Evolutionary conservation across 2,888 invertebrate species (phyloP), one percentile per base, ranked within the genome.

Genomic region (Caenorhabditis panamensis): DNA sequence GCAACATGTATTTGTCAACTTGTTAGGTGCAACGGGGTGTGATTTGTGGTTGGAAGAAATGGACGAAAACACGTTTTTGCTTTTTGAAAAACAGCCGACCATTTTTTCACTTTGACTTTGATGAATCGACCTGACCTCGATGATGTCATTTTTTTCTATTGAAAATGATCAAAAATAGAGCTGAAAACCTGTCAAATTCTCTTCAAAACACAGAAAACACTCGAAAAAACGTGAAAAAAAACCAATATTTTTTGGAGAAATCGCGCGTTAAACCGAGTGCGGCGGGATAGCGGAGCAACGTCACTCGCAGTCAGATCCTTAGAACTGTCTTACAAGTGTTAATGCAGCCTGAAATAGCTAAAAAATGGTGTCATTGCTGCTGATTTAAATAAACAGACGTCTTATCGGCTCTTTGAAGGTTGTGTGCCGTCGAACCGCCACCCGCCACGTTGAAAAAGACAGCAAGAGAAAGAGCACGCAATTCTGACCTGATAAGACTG

Each of bases 361-460:
- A 26, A 72, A 64, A 72, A 64, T 73, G 64, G 64, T 66, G 61
- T 66, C 75, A 75, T 66, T 53, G 5, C 31, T 31, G 4, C 9
- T 31, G 31, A n/a, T 71, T 24, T 68, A 49, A 26, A 49, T 73
- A 64, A 64, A 73, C 58, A 72, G 8, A 37, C 5, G 13, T 37
- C 66, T 75, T 75, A 75, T 75, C 75, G 58, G n/a, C 61, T 66
- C 51, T 75, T 75, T 61, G 66, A 75, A 75, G 66, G 61, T 66
- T 75, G 75, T 75, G 66, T 51, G 53, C 26, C 41, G 37, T 31
- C 61, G 18, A 20, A 31, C 24, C 24, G 58, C 58, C 73, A 63
- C 63, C 20, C 37, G 59, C 66, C 73, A 64, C 73, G 73, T 58
- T 2, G 37, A 20, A 59, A 73, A 64, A 49, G n/a, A n/a, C n/a